Evolutionary conservation across 2,797 vertebrate genomes (phyloP).

Genomic region (Arrhamphus sclerolepis): DNA sequence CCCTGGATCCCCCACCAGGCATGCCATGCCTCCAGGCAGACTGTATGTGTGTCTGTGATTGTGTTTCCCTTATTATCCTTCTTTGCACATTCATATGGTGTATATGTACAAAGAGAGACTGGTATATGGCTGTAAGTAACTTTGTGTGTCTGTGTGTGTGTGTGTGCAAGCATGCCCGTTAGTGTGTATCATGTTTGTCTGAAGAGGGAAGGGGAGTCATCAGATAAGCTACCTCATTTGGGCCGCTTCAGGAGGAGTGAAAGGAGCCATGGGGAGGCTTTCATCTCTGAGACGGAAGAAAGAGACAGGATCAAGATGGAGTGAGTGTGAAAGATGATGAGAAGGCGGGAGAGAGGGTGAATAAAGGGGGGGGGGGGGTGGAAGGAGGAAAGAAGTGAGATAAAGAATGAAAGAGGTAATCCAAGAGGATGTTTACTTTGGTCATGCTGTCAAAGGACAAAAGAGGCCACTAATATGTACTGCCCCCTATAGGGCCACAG

Average conservation of each 20-base stretch:
- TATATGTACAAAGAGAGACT: conserved; percentile 8
- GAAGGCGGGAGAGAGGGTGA: conserved; percentile 55
- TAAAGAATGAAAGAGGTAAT: conserved; percentile 74
- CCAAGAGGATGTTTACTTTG: conserved; percentile 78
- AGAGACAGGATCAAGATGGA: conserved; percentile 70
- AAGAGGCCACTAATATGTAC: conserved; percentile 59
- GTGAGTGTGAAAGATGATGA: conserved; percentile 70
- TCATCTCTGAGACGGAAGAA: conserved; percentile 77
- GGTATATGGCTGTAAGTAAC: conserved; percentile 23
- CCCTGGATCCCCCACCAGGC: conserved; percentile 61
- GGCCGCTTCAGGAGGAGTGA: conserved; percentile 77
- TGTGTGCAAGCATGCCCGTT: neutral
- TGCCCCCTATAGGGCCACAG: conserved; percentile 72
- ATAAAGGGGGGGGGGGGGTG: conserved; percentile 29
- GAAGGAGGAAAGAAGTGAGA: conserved; percentile 56
- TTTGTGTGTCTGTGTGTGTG: conserved; percentile 5
- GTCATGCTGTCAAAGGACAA: conserved; percentile 73
- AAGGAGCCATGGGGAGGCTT: conserved; percentile 82
- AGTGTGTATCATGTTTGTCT: conserved; percentile 28
- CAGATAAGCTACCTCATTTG: conserved; percentile 82
- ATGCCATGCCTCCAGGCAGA: conserved; percentile 62
- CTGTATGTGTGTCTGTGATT: conserved; percentile 53
- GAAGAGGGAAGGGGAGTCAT: conserved; percentile 49
- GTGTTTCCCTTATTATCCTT: conserved; percentile 50
- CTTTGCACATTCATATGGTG: conserved; percentile 57